Conservation (phyloP, 2,797 vertebrate genomes). For the Gila robusta region DNA sequence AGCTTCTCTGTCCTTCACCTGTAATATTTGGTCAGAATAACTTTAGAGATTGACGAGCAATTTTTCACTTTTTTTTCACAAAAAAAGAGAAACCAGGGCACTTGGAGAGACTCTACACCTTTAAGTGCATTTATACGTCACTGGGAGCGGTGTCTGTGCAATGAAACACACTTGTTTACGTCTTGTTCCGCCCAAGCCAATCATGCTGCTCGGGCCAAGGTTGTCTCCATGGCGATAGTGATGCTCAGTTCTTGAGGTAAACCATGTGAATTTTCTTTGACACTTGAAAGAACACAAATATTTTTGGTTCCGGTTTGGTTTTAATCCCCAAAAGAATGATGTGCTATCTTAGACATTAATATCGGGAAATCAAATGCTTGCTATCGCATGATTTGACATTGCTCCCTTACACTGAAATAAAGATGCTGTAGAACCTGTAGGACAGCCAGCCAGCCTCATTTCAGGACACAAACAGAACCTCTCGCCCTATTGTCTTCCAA, state of each 20-base stretch:
- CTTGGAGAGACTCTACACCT: not conserved
- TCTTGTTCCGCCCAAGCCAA: slow-evolving; percentile 27
- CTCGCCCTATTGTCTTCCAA: slow-evolving; percentile 34
- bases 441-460: not conserved
- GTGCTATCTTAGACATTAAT: not conserved
- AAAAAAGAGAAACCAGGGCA: slow-evolving; percentile 10
- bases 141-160: not conserved
- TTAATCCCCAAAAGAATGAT: not conserved
- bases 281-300: slow-evolving; percentile 37
- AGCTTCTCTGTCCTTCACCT: slow-evolving; percentile 17
- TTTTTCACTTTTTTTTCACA: not conserved
- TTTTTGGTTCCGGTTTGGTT: slow-evolving; percentile 10
- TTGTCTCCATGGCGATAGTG: slow-evolving; percentile 76
- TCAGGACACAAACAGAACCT: slow-evolving; percentile 12
- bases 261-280: slow-evolving; percentile 32
- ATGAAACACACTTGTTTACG: not conserved
- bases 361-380: not conserved
- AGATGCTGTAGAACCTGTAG: not conserved
- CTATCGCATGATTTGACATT: not conserved
- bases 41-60: not conserved
- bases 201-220: slow-evolving; percentile 66
- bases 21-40: slow-evolving; percentile 23
- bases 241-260: slow-evolving; percentile 69
- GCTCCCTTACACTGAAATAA: not conserved
- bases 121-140: slow-evolving; percentile 21